Percentiles rank a stretch among this genome's conserved stretches.
These are phyloP conservation scores for Drosophila tristis DNA, from an alignment of 1,140 invertebrate genomes.

Conservation along the genomic window DNA sequence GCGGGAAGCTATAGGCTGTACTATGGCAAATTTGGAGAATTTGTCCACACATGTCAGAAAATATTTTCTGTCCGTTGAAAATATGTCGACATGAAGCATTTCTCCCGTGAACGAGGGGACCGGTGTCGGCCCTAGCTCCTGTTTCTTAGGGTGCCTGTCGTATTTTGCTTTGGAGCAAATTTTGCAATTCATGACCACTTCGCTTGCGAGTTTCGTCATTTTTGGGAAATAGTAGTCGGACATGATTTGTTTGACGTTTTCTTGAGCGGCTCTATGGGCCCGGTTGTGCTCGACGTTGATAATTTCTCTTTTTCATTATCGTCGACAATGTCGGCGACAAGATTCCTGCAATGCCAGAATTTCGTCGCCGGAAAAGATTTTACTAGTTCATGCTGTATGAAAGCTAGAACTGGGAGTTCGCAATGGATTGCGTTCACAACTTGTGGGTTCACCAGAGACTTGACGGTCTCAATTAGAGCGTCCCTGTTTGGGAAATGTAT, in stretches of 20 bases:
- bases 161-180: slow-evolving; percentile 16
- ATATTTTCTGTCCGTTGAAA: not conserved
- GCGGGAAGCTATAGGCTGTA: slow-evolving; percentile 10
- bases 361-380: not conserved
- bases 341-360: slow-evolving; percentile 16
- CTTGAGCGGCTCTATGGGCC: slow-evolving; percentile 4
- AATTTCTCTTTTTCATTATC: not conserved
- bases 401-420: not conserved
- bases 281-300: not conserved
- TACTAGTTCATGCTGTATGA: slow-evolving; percentile 1
- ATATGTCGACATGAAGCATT: slow-evolving; percentile 2
- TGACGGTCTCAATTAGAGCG: not conserved
- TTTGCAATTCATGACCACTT: slow-evolving; percentile 8
- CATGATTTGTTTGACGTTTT: slow-evolving; percentile 10
- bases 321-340: not conserved
- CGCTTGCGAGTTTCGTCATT: not conserved
- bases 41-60: slow-evolving; percentile 1
- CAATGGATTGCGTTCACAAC: slow-evolving; percentile 9
- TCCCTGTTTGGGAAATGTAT: too few relatives aligned
- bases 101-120: slow-evolving; percentile 17
- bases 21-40: not conserved
- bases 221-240: slow-evolving; percentile 7
- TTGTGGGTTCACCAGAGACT: not conserved
- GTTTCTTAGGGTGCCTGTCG: slow-evolving; percentile 5
- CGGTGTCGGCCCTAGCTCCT: slow-evolving; percentile 15